Conservation (phyloP, 2,113 vertebrate genomes). For the Ceyx cyanopectus region DNA sequence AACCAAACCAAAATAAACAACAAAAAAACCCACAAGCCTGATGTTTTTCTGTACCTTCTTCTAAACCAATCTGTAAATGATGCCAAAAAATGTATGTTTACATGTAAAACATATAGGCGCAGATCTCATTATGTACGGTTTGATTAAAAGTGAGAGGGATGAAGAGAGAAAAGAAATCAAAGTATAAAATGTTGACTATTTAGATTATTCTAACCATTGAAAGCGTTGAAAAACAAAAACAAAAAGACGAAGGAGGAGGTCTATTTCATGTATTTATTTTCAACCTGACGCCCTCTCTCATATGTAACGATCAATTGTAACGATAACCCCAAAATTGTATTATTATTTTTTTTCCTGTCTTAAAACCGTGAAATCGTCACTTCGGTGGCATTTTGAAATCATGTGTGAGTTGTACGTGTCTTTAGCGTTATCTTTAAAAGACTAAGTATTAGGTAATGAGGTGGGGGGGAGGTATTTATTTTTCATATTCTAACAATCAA, state of each 20-base stretch:
- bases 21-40: neutral
- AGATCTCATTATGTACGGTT: neutral
- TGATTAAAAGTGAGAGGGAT: neutral
- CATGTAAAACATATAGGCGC: neutral
- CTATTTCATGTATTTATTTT: neutral
- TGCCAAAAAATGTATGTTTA: neutral
- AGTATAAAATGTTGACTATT: neutral
- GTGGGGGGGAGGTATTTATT: conserved; percentile 36
- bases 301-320: neutral
- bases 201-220: neutral
- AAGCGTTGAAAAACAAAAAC: neutral
- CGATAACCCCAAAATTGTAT: neutral
- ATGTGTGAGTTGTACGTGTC: neutral
- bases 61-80: neutral
- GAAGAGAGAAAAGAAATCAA: neutral
- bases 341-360: neutral
- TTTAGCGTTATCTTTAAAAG: conserved; percentile 63
- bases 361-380: conserved; percentile 2
- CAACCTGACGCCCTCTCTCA: neutral
- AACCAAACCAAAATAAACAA: neutral
- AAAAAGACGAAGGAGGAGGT: neutral
- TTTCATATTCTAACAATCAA: conserved; percentile 43
- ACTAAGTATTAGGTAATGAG: neutral
- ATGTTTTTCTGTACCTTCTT: neutral
- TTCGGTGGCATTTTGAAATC: conserved; percentile 10